Conservation (phyloP, 2,888 invertebrate genomes). For the Mesopsocus fuscifrons region DNA sequence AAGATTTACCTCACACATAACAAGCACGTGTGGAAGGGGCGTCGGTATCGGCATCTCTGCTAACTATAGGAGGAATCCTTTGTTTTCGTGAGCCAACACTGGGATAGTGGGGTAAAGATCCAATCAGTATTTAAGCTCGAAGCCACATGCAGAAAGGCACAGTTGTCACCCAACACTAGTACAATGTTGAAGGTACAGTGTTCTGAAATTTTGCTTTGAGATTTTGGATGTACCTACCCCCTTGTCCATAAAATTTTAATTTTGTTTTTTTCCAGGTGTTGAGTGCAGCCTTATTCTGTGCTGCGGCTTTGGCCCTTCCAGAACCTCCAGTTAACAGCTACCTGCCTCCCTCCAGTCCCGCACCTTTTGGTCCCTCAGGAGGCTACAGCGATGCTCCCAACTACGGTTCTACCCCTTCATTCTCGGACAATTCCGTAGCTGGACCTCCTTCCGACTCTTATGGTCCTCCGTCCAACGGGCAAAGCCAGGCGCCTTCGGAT, state of each 20-base stretch:
- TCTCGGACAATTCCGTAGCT: constrained; percentile 1
- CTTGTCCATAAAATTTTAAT: not conserved
- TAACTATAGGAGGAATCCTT: not conserved
- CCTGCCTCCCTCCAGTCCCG: constrained; percentile 11
- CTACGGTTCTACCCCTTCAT: constrained; percentile 15
- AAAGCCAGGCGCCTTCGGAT: not conserved
- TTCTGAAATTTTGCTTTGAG: too few species aligned
- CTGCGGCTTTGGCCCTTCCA: not conserved
- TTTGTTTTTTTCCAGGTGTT: not conserved
- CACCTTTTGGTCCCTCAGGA: constrained; percentile 11
- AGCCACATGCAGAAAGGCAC: too few species aligned
- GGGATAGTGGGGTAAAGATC: not conserved
- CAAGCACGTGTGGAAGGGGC: too few species aligned
- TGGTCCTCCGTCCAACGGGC: constrained; percentile 8
- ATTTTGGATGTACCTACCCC: too few species aligned
- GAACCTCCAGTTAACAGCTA: not conserved
- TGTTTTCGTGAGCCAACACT: not conserved
- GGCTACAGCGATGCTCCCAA: constrained; percentile 15
- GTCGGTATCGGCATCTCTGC: too few species aligned
- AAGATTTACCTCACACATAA: too few species aligned
- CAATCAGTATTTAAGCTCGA: too few species aligned
- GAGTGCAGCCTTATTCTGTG: not conserved
- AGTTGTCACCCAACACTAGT: too few species aligned
- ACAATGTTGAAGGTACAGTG: too few species aligned
- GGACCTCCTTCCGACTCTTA: constrained; percentile 12